Base-by-base conservation (phyloP, 23 tunicate genomes). In the Clavelina lepadiformis region DNA sequence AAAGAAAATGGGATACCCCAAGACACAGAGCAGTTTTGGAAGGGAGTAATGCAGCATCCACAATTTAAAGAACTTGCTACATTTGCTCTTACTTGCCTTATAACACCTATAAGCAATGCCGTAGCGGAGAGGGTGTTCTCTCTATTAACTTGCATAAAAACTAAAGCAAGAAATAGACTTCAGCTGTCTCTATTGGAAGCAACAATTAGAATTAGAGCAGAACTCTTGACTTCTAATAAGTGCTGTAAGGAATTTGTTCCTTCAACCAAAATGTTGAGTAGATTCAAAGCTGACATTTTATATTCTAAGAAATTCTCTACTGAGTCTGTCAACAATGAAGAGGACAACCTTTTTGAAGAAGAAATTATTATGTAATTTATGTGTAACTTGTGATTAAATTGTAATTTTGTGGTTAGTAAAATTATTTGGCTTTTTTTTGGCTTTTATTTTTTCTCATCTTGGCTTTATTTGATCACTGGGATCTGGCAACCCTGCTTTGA, bases 1-100 rank as follows among this genome's bases (percentile, higher is more conserved):
- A 53, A 53, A 53, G 59, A 53, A 53, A 53, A 53, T 53, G 59
- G 59, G 59, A 24, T 53, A 53, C 59, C 59, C 21, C 5, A 53
- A 19, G 59, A 53, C 59, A 11, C 21, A 53, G 59, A 53, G 59
- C 59, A 53, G 22, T 53, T 53, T 53, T 53, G 59, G 59, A 53
- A 13, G 23, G 59, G 59, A 53, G 59, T 53, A 53, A 53, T 53
- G 59, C 59, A n/a, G n/a, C 15, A 53, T 11, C 18, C 22, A 13
- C 59, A 53, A 53, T 53, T 11, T 19, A 11, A 6, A 27, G 26
- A n/a, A n/a, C n/a, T n/a, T n/a, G n/a, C n/a, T n/a, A n/a, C n/a
- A n/a, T n/a, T n/a, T n/a, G n/a, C n/a, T 53, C 59, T 53, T 53
- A 53, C 59, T 53, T 53, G 59, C 22, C 22, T 53, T 6, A 53